Evolutionary conservation across 1,140 invertebrate genomes (phyloP).

Genomic region (Neuroterus valhalla): DNA sequence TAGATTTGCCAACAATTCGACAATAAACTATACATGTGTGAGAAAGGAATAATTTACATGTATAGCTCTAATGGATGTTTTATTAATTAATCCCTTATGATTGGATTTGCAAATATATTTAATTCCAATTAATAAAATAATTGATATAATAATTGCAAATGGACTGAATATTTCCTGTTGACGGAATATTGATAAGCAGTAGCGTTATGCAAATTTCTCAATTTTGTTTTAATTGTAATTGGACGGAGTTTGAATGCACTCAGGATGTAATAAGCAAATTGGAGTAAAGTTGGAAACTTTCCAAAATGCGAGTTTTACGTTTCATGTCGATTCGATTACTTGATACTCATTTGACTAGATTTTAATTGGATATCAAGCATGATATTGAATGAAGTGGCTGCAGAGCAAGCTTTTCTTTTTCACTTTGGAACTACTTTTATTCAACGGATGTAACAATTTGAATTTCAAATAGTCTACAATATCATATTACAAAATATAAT

Average conservation of each 20-base stretch:
- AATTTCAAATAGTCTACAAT: too few species aligned
- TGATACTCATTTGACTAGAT: background rate
- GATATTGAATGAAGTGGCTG: background rate
- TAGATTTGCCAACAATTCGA: too few species aligned
- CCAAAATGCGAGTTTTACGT: conserved; percentile 11
- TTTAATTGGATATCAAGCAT: conserved; percentile 6
- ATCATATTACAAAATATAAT: too few species aligned
- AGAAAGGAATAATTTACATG: background rate
- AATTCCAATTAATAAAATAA: background rate
- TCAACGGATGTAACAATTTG: too few species aligned
- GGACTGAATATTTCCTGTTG: background rate
- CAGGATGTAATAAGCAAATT: conserved; percentile 14
- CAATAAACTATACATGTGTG: too few species aligned
- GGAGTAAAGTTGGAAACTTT: conserved; percentile 5
- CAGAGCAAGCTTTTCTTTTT: too few species aligned
- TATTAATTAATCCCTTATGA: background rate
- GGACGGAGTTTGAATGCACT: background rate
- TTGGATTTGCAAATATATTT: background rate
- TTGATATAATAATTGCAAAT: background rate
- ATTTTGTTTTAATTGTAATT: conserved; percentile 23
- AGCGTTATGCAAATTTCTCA: background rate
- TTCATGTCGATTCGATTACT: conserved; percentile 3
- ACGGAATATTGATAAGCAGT: background rate
- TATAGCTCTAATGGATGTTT: background rate
- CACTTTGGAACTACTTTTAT: too few species aligned